Base-by-base conservation (phyloP, 2,888 invertebrate species). In the Oscheius sp. region DNA sequence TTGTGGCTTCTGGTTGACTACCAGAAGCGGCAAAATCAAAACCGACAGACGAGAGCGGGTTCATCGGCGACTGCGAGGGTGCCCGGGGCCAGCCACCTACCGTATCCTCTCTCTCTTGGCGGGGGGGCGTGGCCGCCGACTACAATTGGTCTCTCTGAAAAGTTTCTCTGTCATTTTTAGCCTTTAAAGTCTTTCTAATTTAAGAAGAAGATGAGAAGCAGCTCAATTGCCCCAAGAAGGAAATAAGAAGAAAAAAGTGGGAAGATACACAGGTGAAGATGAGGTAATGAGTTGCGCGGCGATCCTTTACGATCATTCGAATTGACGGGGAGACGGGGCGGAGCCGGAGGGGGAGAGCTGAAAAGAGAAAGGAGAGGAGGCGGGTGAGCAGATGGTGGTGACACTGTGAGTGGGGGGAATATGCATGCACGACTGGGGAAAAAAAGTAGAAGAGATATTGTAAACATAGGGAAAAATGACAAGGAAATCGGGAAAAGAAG, bases 1-100 rank as follows among this genome's bases (percentile, higher is more conserved):
- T 76, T 3, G 66, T 52, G 68, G 76, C 75, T 56, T 80, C 79
- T 25, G 79, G 79, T 52, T 80, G 80, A 75, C 75, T 77, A 73
- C 25, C 75, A 68, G 82, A 75, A 52, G 82, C 74, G 49, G 66
- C 23, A 69, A 80, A 82, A 58, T 82, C 80, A 76, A 82, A 82
- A 45, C 77, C 76, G 59, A 69, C 68, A 35, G 69, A 69, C 68
- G 75, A 52, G 71, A 68, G 75, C 64, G 78, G 76, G 18, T 76
- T 75, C 72, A 74, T 76, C 71, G 76, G 59, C n/a, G n/a, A 45
- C 43, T 23, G 61, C 46, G 58, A 70, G 63, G 56, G 69, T 49
- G 71, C 71, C 63, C 35, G 61, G 16, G 71, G 27, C 63, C 23
- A 29, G 35, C 3, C 35, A 43, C 27, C 66, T 66, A 66, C 66